Base-by-base conservation (phyloP, 2,113 vertebrate genomes). In the Gallinago media region DNA sequence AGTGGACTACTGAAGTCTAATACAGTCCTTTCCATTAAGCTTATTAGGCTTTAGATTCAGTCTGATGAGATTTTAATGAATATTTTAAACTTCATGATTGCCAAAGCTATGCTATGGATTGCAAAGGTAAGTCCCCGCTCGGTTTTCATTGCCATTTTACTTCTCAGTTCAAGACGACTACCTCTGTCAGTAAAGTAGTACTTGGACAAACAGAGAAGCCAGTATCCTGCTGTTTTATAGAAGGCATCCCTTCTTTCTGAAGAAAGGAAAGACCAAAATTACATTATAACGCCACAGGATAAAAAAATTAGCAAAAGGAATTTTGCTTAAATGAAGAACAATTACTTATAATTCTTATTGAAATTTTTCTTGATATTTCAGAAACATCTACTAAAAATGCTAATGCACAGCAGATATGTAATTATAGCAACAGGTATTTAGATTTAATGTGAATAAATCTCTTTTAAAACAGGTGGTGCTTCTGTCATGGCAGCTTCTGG, bases 401-500 rank as follows among this genome's bases (percentile, higher is more conserved):
- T 68, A 50, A 81, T 63, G 66, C 19, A 65, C 34, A 50, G 40
- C 49, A 81, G 44, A 23, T 91, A 85, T 19, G 40, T 85, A 93
- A 82, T 55, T 70, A 70, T 66, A 88, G 46, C 47, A 83, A 20
- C 9, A 73, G 27, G 8, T 78, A 49, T 74, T 87, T 86, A 84
- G 56, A 52, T 68, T 81, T 84, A 89, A 94, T 81, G 12, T 87
- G 32, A 88, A 77, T 82, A 20, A 78, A n/a, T 93, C 5, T 86
- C 46, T 72, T 54, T 80, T 32, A 61, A 96, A 95, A 78, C 73
- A 97, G 97, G 96, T 94, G 84, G 96, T 93, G 84, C 96, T 88
- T 95, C 97, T 91, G 83, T 77, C 50, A 55, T 91, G 94, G 81
- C 94, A 95, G 87, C 95, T 94, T 94, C 97, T 92, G 97, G 92